These are phyloP conservation scores for Noturus placidus DNA, from an alignment of 2,113 vertebrate genomes.

Conservation along the genomic window DNA sequence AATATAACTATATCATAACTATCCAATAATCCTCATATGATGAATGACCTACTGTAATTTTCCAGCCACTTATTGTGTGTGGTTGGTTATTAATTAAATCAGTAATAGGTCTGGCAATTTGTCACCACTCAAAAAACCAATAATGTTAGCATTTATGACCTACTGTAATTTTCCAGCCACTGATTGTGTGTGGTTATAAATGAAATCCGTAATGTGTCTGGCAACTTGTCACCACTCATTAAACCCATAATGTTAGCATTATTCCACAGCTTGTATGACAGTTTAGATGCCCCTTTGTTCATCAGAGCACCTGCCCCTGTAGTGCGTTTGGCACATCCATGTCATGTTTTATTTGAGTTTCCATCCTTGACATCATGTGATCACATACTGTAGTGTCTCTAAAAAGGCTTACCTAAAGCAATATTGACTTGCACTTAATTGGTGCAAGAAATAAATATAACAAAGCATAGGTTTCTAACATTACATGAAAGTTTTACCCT, in stretches of 20 bases:
- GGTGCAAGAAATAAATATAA: background rate
- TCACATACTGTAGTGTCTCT: background rate
- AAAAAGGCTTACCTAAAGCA: background rate
- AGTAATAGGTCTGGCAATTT: constrained; percentile 1
- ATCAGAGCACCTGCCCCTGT: background rate
- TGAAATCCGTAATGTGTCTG: background rate
- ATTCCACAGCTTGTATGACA: background rate
- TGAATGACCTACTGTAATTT: background rate
- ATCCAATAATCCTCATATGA: background rate
- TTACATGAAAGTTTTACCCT: background rate
- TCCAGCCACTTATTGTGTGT: background rate
- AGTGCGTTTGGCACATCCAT: background rate
- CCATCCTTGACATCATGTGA: background rate
- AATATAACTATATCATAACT: background rate
- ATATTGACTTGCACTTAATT: background rate
- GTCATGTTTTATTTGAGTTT: background rate
- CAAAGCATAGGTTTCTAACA: background rate
- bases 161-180: background rate
- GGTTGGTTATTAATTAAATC: background rate
- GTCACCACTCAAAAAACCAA: background rate
- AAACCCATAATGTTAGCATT: background rate
- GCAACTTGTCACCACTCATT: background rate
- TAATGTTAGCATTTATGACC: background rate
- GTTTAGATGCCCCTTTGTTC: background rate
- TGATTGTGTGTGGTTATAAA: background rate